phyloP scores from a whole-genome alignment of 1,140 invertebrate species.

The Drosophila nikananu region DNA sequence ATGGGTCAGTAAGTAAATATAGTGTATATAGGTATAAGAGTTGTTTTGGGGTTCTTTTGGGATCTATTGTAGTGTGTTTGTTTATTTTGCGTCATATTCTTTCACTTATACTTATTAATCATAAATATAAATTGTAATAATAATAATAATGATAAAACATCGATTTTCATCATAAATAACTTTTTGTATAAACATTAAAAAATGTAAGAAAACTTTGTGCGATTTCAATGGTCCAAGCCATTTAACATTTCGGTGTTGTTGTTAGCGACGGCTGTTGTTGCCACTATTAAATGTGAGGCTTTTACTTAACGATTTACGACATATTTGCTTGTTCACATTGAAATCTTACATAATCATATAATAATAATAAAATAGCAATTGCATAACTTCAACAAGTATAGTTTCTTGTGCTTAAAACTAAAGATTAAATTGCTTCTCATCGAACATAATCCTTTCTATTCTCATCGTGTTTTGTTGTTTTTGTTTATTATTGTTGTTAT shows the following conservation, averaged over 20 bases:
- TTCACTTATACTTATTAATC: conserved; percentile 79
- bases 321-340: conserved; percentile 55
- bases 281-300: conserved; percentile 19
- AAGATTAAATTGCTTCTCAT: conserved; percentile 77
- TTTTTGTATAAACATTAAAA: conserved; percentile 76
- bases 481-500: conserved; percentile 19
- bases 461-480: conserved; percentile 22
- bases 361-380: conserved; percentile 65
- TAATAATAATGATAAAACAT: conserved; percentile 73
- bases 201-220: conserved; percentile 58
- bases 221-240: conserved; percentile 49
- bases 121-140: conserved; percentile 81
- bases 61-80: conserved; percentile 69
- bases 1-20: conserved; percentile 23
- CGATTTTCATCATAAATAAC: conserved; percentile 54
- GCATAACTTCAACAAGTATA: conserved; percentile 73
- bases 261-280: conserved; percentile 26
- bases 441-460: conserved; percentile 62
- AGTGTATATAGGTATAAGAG: conserved; percentile 26
- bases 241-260: conserved; percentile 35
- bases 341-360: conserved; percentile 60
- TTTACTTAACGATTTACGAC: conserved; percentile 56
- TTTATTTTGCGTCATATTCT: conserved; percentile 75
- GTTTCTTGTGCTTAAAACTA: conserved; percentile 73
- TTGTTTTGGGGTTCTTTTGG: conserved; percentile 42